A percentile compares a stretch with the other conserved stretches of the same genome.
These are phyloP conservation scores for Mustela erminea DNA, from an alignment of 2,797 vertebrate genomes.

Conservation along the genomic window DNA sequence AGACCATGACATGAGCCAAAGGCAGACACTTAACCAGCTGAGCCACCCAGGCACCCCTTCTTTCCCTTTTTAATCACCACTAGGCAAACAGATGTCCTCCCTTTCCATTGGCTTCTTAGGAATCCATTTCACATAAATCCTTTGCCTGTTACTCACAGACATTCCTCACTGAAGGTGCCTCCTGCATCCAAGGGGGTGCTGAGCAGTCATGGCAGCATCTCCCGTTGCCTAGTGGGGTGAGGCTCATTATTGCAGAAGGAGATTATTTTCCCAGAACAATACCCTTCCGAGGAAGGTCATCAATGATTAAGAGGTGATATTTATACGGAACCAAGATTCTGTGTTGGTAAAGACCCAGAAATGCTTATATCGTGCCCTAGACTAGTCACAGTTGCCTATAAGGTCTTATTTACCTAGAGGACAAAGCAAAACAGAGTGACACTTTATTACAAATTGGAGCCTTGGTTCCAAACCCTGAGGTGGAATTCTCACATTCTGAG, in stretches of 20 bases:
- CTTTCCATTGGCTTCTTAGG: neutral
- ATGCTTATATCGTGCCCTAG: neutral
- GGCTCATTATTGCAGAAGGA: neutral
- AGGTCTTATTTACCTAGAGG: neutral
- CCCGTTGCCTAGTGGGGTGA: neutral
- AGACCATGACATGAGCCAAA: neutral
- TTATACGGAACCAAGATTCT: neutral
- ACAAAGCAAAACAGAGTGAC: neutral
- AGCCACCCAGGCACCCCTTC: neutral
- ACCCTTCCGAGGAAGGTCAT: neutral
- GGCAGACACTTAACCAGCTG: neutral
- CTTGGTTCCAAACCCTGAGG: neutral
- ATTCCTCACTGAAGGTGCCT: neutral
- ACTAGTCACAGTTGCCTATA: neutral
- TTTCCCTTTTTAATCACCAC: neutral
- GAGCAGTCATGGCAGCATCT: neutral
- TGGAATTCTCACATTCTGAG: neutral
- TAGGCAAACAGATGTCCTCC: neutral
- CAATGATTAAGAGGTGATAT: neutral
- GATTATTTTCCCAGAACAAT: neutral
- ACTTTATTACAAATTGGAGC: neutral
- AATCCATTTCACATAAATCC: neutral
- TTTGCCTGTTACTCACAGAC: slow-evolving; percentile 5
- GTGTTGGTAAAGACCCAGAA: neutral
- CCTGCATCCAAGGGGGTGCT: neutral